Conservation (phyloP, 2,888 invertebrate genomes). For the Cremastobaeus sp. region DNA sequence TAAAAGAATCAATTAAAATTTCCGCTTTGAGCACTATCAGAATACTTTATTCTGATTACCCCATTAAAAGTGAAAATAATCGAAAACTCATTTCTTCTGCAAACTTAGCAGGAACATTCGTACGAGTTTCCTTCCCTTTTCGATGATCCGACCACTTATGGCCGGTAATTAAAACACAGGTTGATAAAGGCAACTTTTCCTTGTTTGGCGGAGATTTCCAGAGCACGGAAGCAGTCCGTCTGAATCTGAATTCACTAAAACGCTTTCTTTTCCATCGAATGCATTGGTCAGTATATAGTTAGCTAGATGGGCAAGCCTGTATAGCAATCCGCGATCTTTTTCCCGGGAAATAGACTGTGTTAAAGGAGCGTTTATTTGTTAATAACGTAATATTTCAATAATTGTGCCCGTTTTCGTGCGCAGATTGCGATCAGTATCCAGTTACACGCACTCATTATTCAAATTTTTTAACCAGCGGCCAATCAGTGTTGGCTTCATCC, state of each 20-base stretch:
- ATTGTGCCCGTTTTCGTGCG: neutral
- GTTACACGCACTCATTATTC: no score
- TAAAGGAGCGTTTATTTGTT: neutral
- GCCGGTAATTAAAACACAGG: conserved; percentile 15
- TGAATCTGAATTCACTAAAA: conserved; percentile 30
- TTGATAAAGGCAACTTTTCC: conserved; percentile 25
- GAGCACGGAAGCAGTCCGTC: conserved; percentile 35
- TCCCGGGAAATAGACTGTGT: conserved; percentile 4
- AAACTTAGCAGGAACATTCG: neutral
- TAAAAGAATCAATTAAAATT: no score
- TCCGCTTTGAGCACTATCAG: no score
- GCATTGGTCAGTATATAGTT: conserved; percentile 1
- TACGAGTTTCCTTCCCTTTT: neutral
- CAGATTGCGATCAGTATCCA: no score
- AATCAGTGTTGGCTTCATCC: no score
- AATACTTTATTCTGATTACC: no score
- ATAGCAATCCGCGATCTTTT: conserved; percentile 15
- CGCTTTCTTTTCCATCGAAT: conserved; percentile 26
- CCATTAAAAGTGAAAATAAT: conserved; percentile 17
- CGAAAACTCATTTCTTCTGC: neutral
- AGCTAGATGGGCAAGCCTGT: neutral
- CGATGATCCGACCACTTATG: neutral
- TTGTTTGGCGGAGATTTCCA: conserved; percentile 23
- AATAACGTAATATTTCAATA: neutral
- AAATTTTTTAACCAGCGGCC: no score